Evolutionary conservation across 64 coral and sea anemone genomes (phyloP).

Genomic region (Pocillopora damicornis): DNA sequence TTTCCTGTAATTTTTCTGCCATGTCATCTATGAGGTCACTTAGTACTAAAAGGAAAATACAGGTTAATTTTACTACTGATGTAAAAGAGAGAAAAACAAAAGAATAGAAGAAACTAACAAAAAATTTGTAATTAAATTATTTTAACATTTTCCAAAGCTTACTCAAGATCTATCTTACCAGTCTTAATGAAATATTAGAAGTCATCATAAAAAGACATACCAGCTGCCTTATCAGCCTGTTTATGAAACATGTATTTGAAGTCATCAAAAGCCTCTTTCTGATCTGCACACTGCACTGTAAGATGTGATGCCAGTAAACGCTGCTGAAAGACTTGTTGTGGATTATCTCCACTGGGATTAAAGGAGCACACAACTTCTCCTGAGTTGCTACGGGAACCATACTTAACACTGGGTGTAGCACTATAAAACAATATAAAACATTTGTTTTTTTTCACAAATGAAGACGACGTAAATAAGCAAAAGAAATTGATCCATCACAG

Average conservation of each 20-base stretch:
- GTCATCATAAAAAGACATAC: slow-evolving; percentile 24
- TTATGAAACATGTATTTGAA: slow-evolving; percentile 99
- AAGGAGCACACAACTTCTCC: slow-evolving; percentile 89
- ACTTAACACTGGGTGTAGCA: slow-evolving; percentile 88
- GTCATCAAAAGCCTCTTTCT: slow-evolving; percentile 40
- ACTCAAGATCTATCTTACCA: too few relatives aligned
- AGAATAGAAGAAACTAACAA: too few relatives aligned
- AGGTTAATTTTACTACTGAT: not conserved
- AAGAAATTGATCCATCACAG: too few relatives aligned
- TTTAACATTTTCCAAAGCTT: too few relatives aligned
- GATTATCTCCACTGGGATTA: slow-evolving; percentile 33
- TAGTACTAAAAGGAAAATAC: slow-evolving; percentile 56
- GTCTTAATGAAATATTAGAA: not conserved
- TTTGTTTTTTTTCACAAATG: too few relatives aligned
- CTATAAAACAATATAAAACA: not conserved
- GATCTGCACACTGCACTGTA: slow-evolving; percentile 39
- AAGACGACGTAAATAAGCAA: too few relatives aligned
- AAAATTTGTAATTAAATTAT: too few relatives aligned
- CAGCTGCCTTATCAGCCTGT: slow-evolving; percentile 78
- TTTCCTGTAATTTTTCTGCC: slow-evolving; percentile 72
- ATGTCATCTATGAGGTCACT: slow-evolving; percentile 95
- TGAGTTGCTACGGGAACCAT: slow-evolving; percentile 77
- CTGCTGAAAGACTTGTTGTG: slow-evolving; percentile 12
- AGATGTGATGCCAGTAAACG: not conserved
- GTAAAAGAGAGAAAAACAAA: too few relatives aligned